Base-by-base conservation (phyloP, 2,888 invertebrate species). In the Drosophila kanekoi region DNA sequence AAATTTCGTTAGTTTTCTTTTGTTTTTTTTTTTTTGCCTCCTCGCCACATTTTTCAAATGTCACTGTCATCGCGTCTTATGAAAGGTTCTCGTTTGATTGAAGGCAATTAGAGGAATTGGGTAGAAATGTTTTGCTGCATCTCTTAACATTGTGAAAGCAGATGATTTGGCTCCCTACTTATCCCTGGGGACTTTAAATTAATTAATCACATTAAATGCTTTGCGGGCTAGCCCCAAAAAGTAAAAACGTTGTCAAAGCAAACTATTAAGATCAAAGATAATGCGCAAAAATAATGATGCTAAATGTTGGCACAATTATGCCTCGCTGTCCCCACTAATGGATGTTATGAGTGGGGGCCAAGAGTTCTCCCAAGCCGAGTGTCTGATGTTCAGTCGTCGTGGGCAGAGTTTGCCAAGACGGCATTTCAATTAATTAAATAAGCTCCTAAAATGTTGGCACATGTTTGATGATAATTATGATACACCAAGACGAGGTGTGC, bases 211-310 rank as follows among this genome's bases (percentile, higher is more conserved):
- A 85, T 85, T 79, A 81, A 81, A 80, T 66, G 80, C 57, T 76
- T 78, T 79, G 72, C 49, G 65, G 67, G 49, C 48, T 54, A 23
- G 56, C 33, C 20, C 41, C 41, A 35, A 48, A 38, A 60, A 54
- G 58, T 37, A 49, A 57, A 72, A 60, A 57, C 69, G 43, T 58
- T 81, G 69, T 81, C 81, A 81, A 77, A 84, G 75, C 59, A 70
- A 77, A 84, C 84, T 81, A 83, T 83, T 83, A 81, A 82, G 82
- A 83, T 83, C 85, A 83, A 84, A 84, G 84, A 83, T 83, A 83
- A 77, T 74, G 64, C 76, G 61, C 72, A 79, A 65, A 81, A 71
- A 80, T 84, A 84, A 82, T 84, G 82, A 83, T 81, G 79, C 79
- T 68, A 79, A 84, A 82, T 82, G 79, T 69, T 74, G 72, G 64